A percentile compares a stretch with the other conserved stretches of the same genome.
Evolutionary conservation across 2,113 vertebrate species (phyloP).

Genomic region (Oceanodroma tethys): DNA sequence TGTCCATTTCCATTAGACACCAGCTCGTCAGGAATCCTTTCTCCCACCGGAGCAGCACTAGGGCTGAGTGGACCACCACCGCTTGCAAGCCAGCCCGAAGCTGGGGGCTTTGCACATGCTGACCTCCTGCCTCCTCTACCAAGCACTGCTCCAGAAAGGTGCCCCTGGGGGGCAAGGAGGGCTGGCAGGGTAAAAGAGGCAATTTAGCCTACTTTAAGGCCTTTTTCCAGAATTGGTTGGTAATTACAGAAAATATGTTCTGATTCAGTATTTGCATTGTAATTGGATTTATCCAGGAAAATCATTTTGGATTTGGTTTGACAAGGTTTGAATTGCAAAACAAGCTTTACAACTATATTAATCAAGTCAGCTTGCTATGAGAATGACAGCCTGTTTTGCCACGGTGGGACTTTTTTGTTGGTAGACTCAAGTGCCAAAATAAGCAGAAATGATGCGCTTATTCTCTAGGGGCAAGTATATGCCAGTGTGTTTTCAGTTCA

Average conservation of each 20-base stretch:
- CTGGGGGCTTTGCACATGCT: neutral
- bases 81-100: neutral
- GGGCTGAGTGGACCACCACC: neutral
- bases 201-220: neutral
- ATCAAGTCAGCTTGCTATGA: neutral
- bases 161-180: neutral
- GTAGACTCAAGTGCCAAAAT: conserved; percentile 23
- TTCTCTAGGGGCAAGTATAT: neutral
- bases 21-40: neutral
- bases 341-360: conserved; percentile 5
- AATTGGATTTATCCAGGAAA: conserved; percentile 16
- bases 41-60: neutral
- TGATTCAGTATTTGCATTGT: neutral
- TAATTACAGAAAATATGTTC: neutral
- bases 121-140: neutral
- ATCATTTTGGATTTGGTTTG: neutral
- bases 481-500: neutral
- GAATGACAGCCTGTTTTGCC: conserved; percentile 9
- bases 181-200: neutral
- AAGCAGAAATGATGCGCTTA: conserved; percentile 22
- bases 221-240: neutral
- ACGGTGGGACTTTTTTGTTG: neutral
- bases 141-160: neutral
- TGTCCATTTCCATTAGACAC: neutral
- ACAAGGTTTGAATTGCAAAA: conserved; percentile 33